These are phyloP conservation scores for Ascidia mentula DNA, from an alignment of 23 tunicate species.

Conservation along the genomic window DNA sequence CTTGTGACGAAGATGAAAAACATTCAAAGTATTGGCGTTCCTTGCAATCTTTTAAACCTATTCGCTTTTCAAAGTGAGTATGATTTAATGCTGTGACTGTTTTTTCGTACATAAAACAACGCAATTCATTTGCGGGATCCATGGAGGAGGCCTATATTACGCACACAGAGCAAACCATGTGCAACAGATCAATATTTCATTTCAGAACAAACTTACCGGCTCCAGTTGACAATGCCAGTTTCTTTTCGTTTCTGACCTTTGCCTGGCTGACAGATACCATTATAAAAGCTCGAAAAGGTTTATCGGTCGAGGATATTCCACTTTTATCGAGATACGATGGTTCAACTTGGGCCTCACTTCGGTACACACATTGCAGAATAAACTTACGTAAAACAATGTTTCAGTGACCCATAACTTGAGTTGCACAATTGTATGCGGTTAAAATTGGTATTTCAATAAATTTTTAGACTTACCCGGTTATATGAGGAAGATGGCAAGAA, in stretches of 20 bases:
- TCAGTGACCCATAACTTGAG: too few relatives aligned
- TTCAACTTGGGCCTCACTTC: slow-evolving; percentile 30
- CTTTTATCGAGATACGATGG: slow-evolving; percentile 56
- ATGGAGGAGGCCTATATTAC: too few relatives aligned
- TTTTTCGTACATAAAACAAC: too few relatives aligned
- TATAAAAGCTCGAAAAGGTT: slow-evolving; percentile 29
- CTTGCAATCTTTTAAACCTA: slow-evolving; percentile 67
- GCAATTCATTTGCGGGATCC: too few relatives aligned
- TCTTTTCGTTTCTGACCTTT: slow-evolving; percentile 57
- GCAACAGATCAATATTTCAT: too few relatives aligned
- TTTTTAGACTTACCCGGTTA: slow-evolving; percentile 33
- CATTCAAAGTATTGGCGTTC: slow-evolving; percentile 95
- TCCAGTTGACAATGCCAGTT: slow-evolving; percentile 65
- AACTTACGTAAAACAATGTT: too few relatives aligned
- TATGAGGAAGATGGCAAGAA: slow-evolving; percentile 47
- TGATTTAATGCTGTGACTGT: too few relatives aligned
- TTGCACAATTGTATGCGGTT: too few relatives aligned
- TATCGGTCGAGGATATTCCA: slow-evolving; percentile 38
- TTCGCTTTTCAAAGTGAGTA: slow-evolving; percentile 59
- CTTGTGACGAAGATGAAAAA: slow-evolving; percentile 49
- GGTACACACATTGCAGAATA: too few relatives aligned
- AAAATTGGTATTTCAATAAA: too few relatives aligned
- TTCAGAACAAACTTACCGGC: slow-evolving; percentile 58
- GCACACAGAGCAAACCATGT: too few relatives aligned
- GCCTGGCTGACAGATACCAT: slow-evolving; percentile 58